Evolutionary conservation across 2,113 vertebrate species (phyloP).

Genomic region (Hiodon tergisus): DNA sequence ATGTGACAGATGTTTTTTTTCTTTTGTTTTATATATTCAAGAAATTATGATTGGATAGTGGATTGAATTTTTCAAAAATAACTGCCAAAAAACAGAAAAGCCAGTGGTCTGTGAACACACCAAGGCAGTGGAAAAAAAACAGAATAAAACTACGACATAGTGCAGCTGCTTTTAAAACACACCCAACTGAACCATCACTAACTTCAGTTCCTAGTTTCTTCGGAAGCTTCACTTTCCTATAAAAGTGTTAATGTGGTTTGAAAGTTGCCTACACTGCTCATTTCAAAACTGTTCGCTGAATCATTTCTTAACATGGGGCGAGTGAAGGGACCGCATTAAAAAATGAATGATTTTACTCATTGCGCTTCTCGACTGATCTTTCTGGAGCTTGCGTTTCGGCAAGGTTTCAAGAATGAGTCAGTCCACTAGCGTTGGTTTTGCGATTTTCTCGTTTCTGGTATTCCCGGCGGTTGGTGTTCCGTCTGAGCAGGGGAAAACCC

Average conservation of each 20-base stretch:
- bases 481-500: constrained; percentile 6
- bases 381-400: neutral
- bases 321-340: neutral
- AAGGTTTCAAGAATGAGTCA: constrained; percentile 23
- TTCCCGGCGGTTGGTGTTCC: constrained; percentile 7
- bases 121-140: too few relatives aligned
- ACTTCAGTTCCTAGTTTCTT: neutral
- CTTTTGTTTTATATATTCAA: too few relatives aligned
- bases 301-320: neutral
- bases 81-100: too few relatives aligned
- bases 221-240: neutral
- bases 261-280: neutral
- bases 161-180: too few relatives aligned
- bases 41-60: too few relatives aligned
- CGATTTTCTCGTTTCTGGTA: constrained; percentile 2
- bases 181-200: neutral
- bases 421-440: neutral
- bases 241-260: neutral
- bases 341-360: neutral
- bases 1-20: too few relatives aligned
- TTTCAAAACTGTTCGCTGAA: neutral
- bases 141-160: too few relatives aligned
- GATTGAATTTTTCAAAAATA: too few relatives aligned
- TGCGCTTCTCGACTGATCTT: neutral
- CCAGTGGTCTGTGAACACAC: too few relatives aligned